These are phyloP conservation scores for Ptilodon capucinus DNA, from an alignment of 2,888 invertebrate species.

Conservation along the genomic window DNA sequence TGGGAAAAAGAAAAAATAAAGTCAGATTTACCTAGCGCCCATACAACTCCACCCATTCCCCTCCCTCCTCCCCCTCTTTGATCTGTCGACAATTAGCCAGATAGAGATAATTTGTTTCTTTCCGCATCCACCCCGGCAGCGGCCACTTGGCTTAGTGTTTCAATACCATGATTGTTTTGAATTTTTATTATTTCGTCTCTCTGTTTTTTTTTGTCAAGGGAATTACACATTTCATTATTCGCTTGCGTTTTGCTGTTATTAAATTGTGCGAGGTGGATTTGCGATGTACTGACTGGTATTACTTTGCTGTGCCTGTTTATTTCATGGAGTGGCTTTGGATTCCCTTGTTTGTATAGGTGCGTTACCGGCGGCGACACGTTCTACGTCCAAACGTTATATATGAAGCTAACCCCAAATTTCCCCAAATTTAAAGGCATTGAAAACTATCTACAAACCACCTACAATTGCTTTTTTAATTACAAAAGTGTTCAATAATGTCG, in stretches of 20 bases:
- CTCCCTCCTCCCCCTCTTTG: conserved; percentile 60
- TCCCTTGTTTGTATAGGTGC: too few species aligned
- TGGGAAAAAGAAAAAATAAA: conserved; percentile 52
- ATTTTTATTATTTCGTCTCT: conserved; percentile 24
- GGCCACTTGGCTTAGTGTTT: conserved; percentile 64
- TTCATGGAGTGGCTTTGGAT: conserved; percentile 24
- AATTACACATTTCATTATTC: conserved; percentile 43
- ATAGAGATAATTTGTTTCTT: conserved; percentile 76
- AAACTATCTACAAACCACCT: too few species aligned
- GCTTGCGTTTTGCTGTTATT: conserved; percentile 35
- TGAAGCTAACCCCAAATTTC: too few species aligned
- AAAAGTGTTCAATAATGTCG: too few species aligned
- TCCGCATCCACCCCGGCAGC: conserved; percentile 47
- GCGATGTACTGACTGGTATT: conserved; percentile 36
- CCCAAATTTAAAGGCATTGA: too few species aligned
- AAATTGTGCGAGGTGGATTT: conserved; percentile 39
- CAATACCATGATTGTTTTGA: conserved; percentile 68
- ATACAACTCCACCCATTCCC: conserved; percentile 38
- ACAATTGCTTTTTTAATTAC: too few species aligned
- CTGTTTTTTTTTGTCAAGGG: conserved; percentile 9
- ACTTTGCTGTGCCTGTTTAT: conserved; percentile 34
- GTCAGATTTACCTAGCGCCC: conserved; percentile 63
- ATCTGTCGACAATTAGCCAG: conserved; percentile 76
- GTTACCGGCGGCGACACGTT: too few species aligned
- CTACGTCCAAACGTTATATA: too few species aligned